These are phyloP conservation scores for Trachurus trachurus DNA, from an alignment of 2,797 vertebrate genomes.

Conservation along the genomic window DNA sequence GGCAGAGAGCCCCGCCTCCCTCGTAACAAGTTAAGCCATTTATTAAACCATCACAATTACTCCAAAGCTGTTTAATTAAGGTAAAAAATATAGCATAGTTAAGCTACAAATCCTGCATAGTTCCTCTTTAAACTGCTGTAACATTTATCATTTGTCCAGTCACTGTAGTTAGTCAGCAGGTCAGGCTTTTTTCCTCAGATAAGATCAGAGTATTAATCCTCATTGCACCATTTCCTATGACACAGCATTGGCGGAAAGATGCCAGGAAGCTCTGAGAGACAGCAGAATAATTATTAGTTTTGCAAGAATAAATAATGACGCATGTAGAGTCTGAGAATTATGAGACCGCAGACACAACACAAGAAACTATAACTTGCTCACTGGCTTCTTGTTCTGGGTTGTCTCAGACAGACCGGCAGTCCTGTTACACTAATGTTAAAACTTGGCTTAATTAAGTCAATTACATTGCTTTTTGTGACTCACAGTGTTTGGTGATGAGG, in stretches of 20 bases:
- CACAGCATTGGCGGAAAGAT: conserved; percentile 9
- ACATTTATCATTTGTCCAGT: background rate
- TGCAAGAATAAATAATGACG: conserved; percentile 14
- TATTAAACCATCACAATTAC: too few species aligned
- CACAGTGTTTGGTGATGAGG: background rate
- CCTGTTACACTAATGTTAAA: background rate
- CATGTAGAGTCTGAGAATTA: conserved; percentile 30
- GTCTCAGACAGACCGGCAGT: background rate
- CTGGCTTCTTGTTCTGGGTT: background rate
- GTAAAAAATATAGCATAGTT: too few species aligned
- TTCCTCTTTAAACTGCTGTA: conserved; percentile 1
- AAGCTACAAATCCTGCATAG: too few species aligned
- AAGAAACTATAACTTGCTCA: conserved; percentile 5
- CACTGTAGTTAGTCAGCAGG: conserved; percentile 28
- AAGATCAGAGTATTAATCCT: conserved; percentile 13
- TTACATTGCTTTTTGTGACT: conserved; percentile 14
- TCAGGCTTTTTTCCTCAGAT: conserved; percentile 51
- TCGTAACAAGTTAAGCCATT: too few species aligned
- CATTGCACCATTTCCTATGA: conserved; percentile 50
- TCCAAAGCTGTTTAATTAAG: too few species aligned
- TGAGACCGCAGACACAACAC: background rate
- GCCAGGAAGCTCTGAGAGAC: background rate
- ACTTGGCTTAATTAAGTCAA: background rate
- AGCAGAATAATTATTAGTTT: background rate
- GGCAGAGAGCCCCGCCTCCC: too few species aligned